Percentiles rank a stretch among this genome's conserved stretches.
These are phyloP conservation scores for Leptopilina boulardi DNA, from an alignment of 1,140 invertebrate genomes.

Conservation along the genomic window DNA sequence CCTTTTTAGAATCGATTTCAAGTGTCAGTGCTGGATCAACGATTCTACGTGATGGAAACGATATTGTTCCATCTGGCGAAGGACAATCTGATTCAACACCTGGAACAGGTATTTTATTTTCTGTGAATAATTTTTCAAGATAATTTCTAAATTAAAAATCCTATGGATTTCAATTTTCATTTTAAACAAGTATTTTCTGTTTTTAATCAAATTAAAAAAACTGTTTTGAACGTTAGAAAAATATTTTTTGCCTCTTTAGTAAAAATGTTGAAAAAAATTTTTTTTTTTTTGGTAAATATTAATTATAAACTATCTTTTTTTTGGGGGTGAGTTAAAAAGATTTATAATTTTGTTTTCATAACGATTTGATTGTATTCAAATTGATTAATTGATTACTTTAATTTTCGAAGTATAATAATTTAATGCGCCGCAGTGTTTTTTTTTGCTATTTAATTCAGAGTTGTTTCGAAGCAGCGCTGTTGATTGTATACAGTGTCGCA, in stretches of 20 bases:
- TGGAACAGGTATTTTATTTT: constrained; percentile 66
- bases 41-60: constrained; percentile 63
- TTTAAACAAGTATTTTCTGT: too few relatives aligned
- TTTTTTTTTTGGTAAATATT: too few relatives aligned
- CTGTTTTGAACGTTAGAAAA: too few relatives aligned
- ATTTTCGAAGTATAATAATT: not conserved
- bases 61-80: constrained; percentile 57
- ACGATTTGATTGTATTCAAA: not conserved
- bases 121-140: constrained; percentile 16
- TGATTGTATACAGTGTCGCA: constrained; percentile 1
- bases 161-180: too few relatives aligned
- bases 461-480: constrained; percentile 29
- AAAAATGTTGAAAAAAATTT: too few relatives aligned
- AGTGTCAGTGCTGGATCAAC: constrained; percentile 70
- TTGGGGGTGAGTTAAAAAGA: not conserved
- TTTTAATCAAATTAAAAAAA: too few relatives aligned
- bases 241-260: too few relatives aligned
- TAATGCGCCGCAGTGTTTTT: constrained; percentile 16
- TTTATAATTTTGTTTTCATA: not conserved
- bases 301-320: too few relatives aligned
- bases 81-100: constrained; percentile 57
- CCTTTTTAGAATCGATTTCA: constrained; percentile 65
- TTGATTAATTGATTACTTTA: not conserved
- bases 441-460: not conserved
- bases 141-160: too few relatives aligned